Percentiles rank a stretch among this genome's conserved stretches.
Conservation (phyloP, 2,113 vertebrate genomes). For the human region DNA sequence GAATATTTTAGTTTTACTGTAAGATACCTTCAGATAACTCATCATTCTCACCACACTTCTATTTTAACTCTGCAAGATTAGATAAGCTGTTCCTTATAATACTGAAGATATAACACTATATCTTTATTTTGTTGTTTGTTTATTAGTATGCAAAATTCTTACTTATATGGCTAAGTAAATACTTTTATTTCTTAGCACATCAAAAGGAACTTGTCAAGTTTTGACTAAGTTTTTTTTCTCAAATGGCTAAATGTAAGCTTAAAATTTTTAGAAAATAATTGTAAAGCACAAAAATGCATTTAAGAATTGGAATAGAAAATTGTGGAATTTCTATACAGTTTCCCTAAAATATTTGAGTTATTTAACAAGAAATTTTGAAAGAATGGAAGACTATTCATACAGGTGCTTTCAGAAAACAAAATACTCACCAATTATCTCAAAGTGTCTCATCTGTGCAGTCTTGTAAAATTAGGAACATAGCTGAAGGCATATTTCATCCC, state of each 20-base stretch:
- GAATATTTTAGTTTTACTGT: not conserved
- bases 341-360: not conserved
- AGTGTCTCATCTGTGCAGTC: not conserved
- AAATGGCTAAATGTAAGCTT: not conserved
- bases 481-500: not conserved
- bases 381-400: not conserved
- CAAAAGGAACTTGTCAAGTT: not conserved
- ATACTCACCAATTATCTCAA: not conserved
- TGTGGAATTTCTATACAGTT: not conserved
- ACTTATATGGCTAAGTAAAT: not conserved
- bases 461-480: not conserved
- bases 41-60: not conserved
- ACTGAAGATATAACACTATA: not conserved
- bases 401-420: not conserved
- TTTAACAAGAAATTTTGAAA: conserved; percentile 20
- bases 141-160: not conserved
- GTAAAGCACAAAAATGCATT: not conserved
- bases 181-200: conserved; percentile 6
- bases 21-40: not conserved
- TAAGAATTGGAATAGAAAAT: not conserved
- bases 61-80: not conserved
- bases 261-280: conserved; percentile 30
- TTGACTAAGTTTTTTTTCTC: not conserved
- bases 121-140: not conserved
- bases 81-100: not conserved